Evolutionary conservation across 1,140 invertebrate species (phyloP), one percentile per base, ranked within the genome.

Genomic region (Trichoplusia ni): DNA sequence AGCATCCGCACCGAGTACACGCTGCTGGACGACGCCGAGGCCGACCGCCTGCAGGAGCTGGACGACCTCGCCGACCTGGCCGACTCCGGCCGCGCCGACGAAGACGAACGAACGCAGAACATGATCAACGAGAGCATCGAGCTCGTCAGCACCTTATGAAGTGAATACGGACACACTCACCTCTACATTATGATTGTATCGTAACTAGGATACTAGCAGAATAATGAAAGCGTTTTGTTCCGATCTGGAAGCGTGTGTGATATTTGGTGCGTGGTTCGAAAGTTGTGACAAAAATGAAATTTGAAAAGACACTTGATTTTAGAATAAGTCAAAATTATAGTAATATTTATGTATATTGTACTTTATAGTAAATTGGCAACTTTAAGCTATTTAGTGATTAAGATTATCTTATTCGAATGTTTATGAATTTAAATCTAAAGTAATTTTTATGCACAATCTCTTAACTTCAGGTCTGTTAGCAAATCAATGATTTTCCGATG

Each of bases 1-100:
- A 90, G 87, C 56, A 84, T 90, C 29, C 74, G 80, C 38, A 90
- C 87, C 0, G 87, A 90, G 46, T 88, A 82, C 60, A 90, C 87
- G 0, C 72, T 86, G 0, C 73, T 90, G 0, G 86, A 89, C 40
- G 80, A 78, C 14, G 29, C 47, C 1, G 67, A 69, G 4, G 38
- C 40, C 4, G 64, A 71, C 27, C 23, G 53, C n/a, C 11, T 35
- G 13, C 35, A 4, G 2, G 60, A 51, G 2, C 19, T 49, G 1
- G 84, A 86, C 2, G 75, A 58, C 5, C 25, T 58, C 0, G 79
- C 82, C 7, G 66, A 64, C 14, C 11, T 60, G 2, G 78, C n/a
- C 2, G 75, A 58, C 5, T 18, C 54, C 0, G 79, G 82, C 7
- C 66, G 63, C 14, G 9, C 47, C 2, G 78, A 82, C 3, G 69